Conservation (phyloP, 1,140 invertebrate species). For the Periplaneta americana region DNA sequence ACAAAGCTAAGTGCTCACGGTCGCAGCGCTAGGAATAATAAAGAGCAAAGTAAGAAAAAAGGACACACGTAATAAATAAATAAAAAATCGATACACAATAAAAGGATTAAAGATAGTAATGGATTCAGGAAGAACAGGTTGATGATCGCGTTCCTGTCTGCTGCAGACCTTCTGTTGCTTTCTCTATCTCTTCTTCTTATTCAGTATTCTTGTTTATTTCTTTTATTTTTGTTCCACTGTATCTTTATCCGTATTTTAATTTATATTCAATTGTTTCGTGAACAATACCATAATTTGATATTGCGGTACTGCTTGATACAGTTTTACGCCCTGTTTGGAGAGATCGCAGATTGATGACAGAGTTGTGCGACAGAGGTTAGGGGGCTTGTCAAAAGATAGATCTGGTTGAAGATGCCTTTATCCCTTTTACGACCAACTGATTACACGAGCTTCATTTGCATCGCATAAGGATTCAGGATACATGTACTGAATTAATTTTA, state of each 20-base stretch:
- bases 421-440: too few relatives aligned
- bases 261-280: background rate
- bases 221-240: background rate
- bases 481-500: too few relatives aligned
- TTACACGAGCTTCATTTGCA: too few relatives aligned
- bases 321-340: background rate
- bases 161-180: background rate
- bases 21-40: background rate
- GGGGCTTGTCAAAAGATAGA: too few relatives aligned
- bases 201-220: background rate
- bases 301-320: background rate
- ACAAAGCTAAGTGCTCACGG: background rate
- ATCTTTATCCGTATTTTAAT: background rate
- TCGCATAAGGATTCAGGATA: too few relatives aligned
- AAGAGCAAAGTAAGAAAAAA: background rate
- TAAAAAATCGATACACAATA: background rate
- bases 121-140: background rate
- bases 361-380: background rate
- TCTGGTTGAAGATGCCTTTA: too few relatives aligned
- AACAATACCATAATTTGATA: background rate
- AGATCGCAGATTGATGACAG: background rate
- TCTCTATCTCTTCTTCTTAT: background rate
- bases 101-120: background rate
- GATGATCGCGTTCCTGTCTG: background rate
- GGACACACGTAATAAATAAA: background rate